Conservation (phyloP, 1,140 invertebrate species). For the Drosophila pruinosa region DNA sequence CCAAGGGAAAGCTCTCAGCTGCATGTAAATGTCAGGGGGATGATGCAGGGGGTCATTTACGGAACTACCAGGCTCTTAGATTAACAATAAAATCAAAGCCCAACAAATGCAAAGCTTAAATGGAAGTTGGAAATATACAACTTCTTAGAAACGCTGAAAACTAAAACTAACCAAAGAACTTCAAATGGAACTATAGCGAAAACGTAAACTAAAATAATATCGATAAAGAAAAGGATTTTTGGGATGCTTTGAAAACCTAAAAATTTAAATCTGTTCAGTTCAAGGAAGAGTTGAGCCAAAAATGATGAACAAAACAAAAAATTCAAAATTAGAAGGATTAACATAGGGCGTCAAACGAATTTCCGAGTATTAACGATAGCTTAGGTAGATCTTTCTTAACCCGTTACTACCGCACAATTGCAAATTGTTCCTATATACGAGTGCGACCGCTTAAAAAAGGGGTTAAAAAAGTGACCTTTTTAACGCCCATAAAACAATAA, state of each 20-base stretch:
- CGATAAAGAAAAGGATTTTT: background rate
- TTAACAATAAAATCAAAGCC: constrained; percentile 67
- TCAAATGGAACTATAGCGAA: background rate
- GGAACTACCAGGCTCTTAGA: constrained; percentile 7
- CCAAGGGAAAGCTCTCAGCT: background rate
- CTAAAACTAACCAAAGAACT: background rate
- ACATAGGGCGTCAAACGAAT: constrained; percentile 49
- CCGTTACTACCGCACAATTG: constrained; percentile 66
- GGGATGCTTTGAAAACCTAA: constrained; percentile 71
- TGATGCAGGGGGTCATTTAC: background rate
- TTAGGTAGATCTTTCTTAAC: constrained; percentile 41
- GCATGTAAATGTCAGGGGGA: background rate
- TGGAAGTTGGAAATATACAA: background rate
- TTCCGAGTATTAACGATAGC: constrained; percentile 56
- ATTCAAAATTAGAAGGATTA: constrained; percentile 27
- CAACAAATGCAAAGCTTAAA: constrained; percentile 66
- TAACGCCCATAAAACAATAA: constrained; percentile 72
- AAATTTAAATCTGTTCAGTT: constrained; percentile 71
- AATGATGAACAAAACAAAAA: constrained; percentile 9
- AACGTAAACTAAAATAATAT: background rate
- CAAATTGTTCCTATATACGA: constrained; percentile 41
- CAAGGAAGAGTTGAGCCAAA: constrained; percentile 48
- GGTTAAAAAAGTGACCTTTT: constrained; percentile 63
- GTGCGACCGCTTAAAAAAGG: constrained; percentile 60
- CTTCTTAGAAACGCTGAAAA: constrained; percentile 39